Evolutionary conservation across 2,888 invertebrate genomes (phyloP).

Genomic region (Nemotelus nigrinus): DNA sequence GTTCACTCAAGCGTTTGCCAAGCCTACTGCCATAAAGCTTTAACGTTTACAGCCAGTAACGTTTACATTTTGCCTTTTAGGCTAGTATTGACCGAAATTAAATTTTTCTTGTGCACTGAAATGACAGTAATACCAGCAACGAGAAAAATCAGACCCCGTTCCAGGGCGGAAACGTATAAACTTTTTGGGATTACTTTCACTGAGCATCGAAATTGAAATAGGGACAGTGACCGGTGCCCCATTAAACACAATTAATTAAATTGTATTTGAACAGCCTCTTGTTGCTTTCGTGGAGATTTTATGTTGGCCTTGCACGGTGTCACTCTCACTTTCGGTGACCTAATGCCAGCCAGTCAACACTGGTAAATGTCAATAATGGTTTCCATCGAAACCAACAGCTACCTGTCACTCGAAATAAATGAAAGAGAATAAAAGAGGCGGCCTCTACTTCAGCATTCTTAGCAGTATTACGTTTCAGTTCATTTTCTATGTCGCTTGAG

Average conservation of each 20-base stretch:
- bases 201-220: constrained; percentile 1
- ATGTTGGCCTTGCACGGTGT: background rate
- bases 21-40: background rate
- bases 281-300: constrained; percentile 12
- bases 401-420: background rate
- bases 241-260: constrained; percentile 35
- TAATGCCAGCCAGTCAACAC: background rate
- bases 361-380: constrained; percentile 30
- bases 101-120: constrained; percentile 33
- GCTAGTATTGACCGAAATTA: constrained; percentile 19
- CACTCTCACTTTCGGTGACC: background rate
- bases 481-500: constrained; percentile 4
- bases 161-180: too few species aligned
- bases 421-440: background rate
- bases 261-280: constrained; percentile 32
- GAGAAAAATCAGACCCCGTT: background rate
- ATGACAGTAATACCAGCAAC: background rate
- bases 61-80: background rate
- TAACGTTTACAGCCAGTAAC: constrained; percentile 13
- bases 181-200: background rate
- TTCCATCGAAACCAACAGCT: constrained; percentile 34
- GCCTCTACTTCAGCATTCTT: background rate
- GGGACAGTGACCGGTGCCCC: background rate
- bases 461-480: constrained; percentile 10
- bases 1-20: constrained; percentile 29